Evolutionary conservation across 2,888 invertebrate genomes (phyloP), one percentile per base, ranked within the genome.

Genomic region (Harpalus rufipes): DNA sequence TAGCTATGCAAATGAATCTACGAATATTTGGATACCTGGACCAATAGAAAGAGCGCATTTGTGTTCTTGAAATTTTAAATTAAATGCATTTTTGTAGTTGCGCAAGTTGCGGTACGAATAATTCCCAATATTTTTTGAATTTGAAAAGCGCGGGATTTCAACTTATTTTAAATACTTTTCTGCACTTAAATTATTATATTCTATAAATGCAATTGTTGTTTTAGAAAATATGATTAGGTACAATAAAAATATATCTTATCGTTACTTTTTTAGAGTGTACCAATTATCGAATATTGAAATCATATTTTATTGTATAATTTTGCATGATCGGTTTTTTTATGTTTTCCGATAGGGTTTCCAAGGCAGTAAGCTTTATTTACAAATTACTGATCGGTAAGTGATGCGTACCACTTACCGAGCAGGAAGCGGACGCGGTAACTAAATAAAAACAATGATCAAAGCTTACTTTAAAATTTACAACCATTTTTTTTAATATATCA

Each of bases 161-260:
- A 7, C 2, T 14, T 0, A 56, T 3, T 4, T 59, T 59, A 59
- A 59, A 32, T 32, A 4, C 32, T 21, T 21, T 21, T 21, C 21
- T 21, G 1, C 21, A 21, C 3, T 21, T 21, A 21, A 21, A 21
- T 21, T 32, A 6, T 32, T 32, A 0, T 32, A 32, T 32, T 63
- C 16, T 63, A 8, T 10, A 21, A 21, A 63, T 21, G 63, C 18
- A 63, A 18, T 21, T n/a, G 21, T 32, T 39, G 68, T 68, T 8
- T 63, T 5, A 25, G 21, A 63, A 14, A 63, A 25, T 25, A 18
- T 63, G 25, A 63, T 63, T 7, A 63, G 18, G n/a, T 68, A 14
- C 39, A 68, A 68, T 68, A 68, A 68, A 68, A 68, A 68, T 25
- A 41, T 68, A 68, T 68, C 68, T 68, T 39, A 68, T 68, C 68